Percentiles rank a stretch among this genome's conserved stretches.
phyloP scores from a whole-genome alignment of 2,113 vertebrate genomes.

The Pampusana beccarii region DNA sequence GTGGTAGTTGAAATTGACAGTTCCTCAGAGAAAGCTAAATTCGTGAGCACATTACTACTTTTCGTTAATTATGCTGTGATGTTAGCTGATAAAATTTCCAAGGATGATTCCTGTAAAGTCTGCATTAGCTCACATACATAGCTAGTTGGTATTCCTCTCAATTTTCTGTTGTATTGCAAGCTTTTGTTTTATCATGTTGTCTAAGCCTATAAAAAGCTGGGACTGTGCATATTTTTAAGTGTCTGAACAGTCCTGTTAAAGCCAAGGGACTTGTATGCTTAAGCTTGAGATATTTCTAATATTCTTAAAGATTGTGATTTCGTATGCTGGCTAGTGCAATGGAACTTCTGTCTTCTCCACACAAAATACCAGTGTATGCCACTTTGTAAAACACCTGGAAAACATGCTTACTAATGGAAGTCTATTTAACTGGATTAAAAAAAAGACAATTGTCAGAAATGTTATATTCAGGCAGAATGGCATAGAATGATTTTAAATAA shows the following conservation, averaged over 20 bases:
- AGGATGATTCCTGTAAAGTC: neutral
- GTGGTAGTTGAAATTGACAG: neutral
- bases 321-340: neutral
- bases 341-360: neutral
- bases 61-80: rapidly evolving
- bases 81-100: neutral
- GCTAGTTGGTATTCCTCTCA: neutral
- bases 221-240: neutral
- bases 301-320: neutral
- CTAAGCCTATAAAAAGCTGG: neutral
- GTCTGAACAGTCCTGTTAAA: neutral
- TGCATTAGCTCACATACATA: neutral
- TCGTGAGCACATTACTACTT: neutral
- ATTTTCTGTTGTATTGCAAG: neutral
- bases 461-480: neutral
- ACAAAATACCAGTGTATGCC: neutral
- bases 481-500: neutral
- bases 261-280: neutral
- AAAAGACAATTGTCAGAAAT: neutral
- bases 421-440: neutral
- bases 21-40: neutral
- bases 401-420: neutral
- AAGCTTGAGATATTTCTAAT: neutral
- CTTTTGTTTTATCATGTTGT: neutral
- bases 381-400: neutral